Evolutionary conservation across 2,888 invertebrate genomes (phyloP).

Genomic region (Coelinius sp.): DNA sequence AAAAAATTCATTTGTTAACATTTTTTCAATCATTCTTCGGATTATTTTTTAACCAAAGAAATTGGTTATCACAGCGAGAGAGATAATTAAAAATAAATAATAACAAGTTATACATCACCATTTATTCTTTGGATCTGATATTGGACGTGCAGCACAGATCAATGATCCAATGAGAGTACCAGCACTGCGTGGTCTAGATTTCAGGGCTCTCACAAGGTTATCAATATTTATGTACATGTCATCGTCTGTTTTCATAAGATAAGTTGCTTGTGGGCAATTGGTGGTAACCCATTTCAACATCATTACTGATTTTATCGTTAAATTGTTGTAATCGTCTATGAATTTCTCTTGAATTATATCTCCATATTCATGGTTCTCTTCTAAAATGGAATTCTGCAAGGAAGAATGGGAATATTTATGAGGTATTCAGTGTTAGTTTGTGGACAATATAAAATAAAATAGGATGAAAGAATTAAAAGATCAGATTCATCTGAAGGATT

Average conservation of each 20-base stretch:
- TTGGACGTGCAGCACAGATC: slow-evolving; percentile 84
- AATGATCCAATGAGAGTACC: slow-evolving; percentile 81
- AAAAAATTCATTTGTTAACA: no score
- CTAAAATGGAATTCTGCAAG: slow-evolving; percentile 76
- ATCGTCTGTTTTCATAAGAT: slow-evolving; percentile 88
- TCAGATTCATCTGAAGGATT: no score
- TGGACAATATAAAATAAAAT: no score
- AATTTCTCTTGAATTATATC: slow-evolving; percentile 90
- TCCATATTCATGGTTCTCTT: slow-evolving; percentile 78
- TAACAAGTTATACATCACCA: slow-evolving; percentile 74
- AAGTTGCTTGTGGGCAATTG: slow-evolving; percentile 77
- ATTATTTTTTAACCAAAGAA: no score
- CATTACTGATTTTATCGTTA: slow-evolving; percentile 88
- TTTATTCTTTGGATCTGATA: slow-evolving; percentile 81
- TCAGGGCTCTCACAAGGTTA: slow-evolving; percentile 73
- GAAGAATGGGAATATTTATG: slow-evolving; percentile 33
- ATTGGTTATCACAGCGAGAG: neutral
- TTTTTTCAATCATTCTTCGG: no score
- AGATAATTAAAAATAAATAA: neutral
- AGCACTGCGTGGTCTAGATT: slow-evolving; percentile 57
- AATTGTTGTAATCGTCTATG: slow-evolving; percentile 87
- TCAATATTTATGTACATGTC: slow-evolving; percentile 88
- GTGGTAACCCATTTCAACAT: slow-evolving; percentile 85
- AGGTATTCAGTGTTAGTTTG: neutral
- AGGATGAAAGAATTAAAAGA: no score